Conservation (phyloP, 2,888 invertebrate genomes). For the Meandrusa payeni region DNA sequence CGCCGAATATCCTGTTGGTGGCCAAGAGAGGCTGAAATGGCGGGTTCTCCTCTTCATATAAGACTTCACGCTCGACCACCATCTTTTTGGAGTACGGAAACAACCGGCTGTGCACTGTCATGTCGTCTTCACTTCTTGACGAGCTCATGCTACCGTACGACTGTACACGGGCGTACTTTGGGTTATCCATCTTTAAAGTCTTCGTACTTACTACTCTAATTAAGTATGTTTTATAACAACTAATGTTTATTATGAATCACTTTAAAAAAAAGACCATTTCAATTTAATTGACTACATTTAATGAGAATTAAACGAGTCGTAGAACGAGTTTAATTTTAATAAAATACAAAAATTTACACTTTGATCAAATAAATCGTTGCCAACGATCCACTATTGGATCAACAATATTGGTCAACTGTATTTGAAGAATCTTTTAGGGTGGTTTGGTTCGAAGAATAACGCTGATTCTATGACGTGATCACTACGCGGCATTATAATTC, state of each 20-base stretch:
- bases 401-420: conserved; percentile 79
- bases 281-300: too few relatives aligned
- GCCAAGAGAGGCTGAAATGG: conserved; percentile 67
- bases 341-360: too few relatives aligned
- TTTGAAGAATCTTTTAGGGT: conserved; percentile 73
- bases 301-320: too few relatives aligned
- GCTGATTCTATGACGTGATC: conserved; percentile 56
- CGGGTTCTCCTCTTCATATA: conserved; percentile 69
- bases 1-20: conserved; percentile 69
- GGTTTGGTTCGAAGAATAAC: conserved; percentile 68
- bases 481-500: conserved; percentile 72
- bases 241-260: too few relatives aligned
- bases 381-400: too few relatives aligned
- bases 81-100: conserved; percentile 69
- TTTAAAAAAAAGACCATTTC: too few relatives aligned
- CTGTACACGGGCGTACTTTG: conserved; percentile 56
- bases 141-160: conserved; percentile 73
- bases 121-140: conserved; percentile 65
- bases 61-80: conserved; percentile 60
- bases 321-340: too few relatives aligned
- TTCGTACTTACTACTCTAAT: too few relatives aligned
- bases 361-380: too few relatives aligned
- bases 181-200: conserved; percentile 57
- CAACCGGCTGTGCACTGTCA: conserved; percentile 70
- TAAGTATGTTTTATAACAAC: too few relatives aligned